These are phyloP conservation scores for Liopterus haemorrhoidalis DNA, from an alignment of 2,888 invertebrate genomes.

Conservation along the genomic window DNA sequence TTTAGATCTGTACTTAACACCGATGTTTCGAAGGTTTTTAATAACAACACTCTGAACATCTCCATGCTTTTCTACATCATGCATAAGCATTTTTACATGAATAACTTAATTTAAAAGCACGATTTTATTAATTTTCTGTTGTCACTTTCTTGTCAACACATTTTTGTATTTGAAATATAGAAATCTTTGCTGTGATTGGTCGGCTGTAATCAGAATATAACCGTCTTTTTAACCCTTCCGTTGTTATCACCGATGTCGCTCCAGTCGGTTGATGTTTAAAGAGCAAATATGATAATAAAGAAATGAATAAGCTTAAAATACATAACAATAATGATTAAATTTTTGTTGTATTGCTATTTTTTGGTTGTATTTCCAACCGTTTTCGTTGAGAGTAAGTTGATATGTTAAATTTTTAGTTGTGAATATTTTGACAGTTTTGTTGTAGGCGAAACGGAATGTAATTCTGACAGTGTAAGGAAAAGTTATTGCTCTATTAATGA, in stretches of 20 bases:
- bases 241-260: neutral
- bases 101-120: neutral
- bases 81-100: slow-evolving; percentile 52
- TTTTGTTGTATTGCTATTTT: too few relatives aligned
- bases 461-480: slow-evolving; percentile 26
- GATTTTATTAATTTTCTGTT: slow-evolving; percentile 11
- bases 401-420: too few relatives aligned
- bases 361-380: too few relatives aligned
- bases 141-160: slow-evolving; percentile 21
- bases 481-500: slow-evolving; percentile 37
- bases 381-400: too few relatives aligned
- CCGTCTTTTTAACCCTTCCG: slow-evolving; percentile 12
- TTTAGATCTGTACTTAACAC: slow-evolving; percentile 65
- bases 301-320: too few relatives aligned
- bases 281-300: too few relatives aligned
- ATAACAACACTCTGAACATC: slow-evolving; percentile 54
- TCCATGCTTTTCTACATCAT: slow-evolving; percentile 51
- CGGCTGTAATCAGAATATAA: slow-evolving; percentile 17
- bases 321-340: too few relatives aligned
- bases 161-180: slow-evolving; percentile 19
- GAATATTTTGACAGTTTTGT: slow-evolving; percentile 6
- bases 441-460: slow-evolving; percentile 28
- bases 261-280: too few relatives aligned
- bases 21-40: slow-evolving; percentile 61
- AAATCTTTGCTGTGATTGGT: slow-evolving; percentile 20